phyloP scores from a whole-genome alignment of 2,888 invertebrate genomes.

The Thecophora atra region DNA sequence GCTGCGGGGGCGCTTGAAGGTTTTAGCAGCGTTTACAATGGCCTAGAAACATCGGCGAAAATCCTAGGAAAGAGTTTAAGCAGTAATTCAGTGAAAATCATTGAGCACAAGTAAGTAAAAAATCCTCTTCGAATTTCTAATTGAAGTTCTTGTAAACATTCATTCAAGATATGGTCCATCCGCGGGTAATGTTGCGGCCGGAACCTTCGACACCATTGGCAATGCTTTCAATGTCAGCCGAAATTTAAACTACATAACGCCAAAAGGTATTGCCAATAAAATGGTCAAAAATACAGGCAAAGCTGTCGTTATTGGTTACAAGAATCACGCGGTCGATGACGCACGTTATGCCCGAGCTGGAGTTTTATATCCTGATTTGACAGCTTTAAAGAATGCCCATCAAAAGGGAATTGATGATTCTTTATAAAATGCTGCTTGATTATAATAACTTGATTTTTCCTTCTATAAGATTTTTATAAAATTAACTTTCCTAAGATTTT shows the following conservation, averaged over 20 bases:
- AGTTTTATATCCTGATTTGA: slow-evolving; percentile 61
- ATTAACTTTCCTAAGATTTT: background rate
- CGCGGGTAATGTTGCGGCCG: slow-evolving; percentile 73
- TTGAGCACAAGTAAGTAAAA: slow-evolving; percentile 74
- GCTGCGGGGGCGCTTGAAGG: slow-evolving; percentile 78
- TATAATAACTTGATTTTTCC: background rate
- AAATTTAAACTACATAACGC: slow-evolving; percentile 74
- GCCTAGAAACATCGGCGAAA: slow-evolving; percentile 76
- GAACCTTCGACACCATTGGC: slow-evolving; percentile 76
- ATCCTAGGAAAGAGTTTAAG: slow-evolving; percentile 73
- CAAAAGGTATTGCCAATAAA: slow-evolving; percentile 73
- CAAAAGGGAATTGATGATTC: slow-evolving; percentile 1
- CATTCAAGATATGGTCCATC: slow-evolving; percentile 73
- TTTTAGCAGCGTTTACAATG: slow-evolving; percentile 75
- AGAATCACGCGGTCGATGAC: slow-evolving; percentile 53
- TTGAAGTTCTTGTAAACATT: background rate
- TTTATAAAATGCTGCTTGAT: no score
- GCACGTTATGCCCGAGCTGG: slow-evolving; percentile 59
- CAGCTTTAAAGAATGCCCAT: slow-evolving; percentile 49
- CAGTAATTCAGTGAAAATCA: slow-evolving; percentile 78
- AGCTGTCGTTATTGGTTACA: slow-evolving; percentile 67
- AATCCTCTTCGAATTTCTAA: background rate
- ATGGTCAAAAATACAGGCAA: slow-evolving; percentile 73
- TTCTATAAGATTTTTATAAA: background rate
- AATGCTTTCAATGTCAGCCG: slow-evolving; percentile 74